Conservation (phyloP, 2,888 invertebrate species). For the Synergus itoensis region DNA sequence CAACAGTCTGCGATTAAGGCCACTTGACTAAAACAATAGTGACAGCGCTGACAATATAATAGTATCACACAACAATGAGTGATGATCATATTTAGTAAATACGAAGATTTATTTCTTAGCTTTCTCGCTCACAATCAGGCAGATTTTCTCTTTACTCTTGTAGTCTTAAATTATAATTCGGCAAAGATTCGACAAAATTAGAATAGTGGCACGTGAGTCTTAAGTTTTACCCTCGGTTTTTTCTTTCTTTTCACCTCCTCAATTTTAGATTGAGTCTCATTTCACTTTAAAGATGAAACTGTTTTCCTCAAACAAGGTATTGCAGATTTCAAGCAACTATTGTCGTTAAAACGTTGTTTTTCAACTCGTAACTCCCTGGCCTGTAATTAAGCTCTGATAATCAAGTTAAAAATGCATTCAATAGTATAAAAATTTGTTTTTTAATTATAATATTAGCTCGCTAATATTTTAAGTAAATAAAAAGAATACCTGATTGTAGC, state of each 20-base stretch:
- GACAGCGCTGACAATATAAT: slow-evolving; percentile 52
- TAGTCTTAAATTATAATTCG: slow-evolving; percentile 22
- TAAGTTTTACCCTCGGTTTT: slow-evolving; percentile 14
- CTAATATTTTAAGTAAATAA: neutral
- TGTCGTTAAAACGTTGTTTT: slow-evolving; percentile 9
- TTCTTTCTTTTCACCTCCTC: slow-evolving; percentile 41
- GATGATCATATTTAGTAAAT: slow-evolving; percentile 21
- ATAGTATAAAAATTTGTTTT: neutral
- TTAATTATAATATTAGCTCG: neutral
- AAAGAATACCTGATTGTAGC: slow-evolving; percentile 72
- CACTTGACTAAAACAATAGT: slow-evolving; percentile 59
- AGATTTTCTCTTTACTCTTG: slow-evolving; percentile 8
- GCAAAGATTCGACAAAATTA: neutral
- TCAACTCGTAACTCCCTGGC: slow-evolving; percentile 12
- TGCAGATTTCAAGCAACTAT: slow-evolving; percentile 14
- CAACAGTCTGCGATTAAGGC: slow-evolving; percentile 66
- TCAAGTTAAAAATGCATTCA: slow-evolving; percentile 14
- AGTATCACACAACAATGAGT: slow-evolving; percentile 22
- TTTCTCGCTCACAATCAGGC: slow-evolving; percentile 1
- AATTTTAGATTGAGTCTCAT: neutral
- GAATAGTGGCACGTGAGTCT: slow-evolving; percentile 29
- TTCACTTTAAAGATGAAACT: slow-evolving; percentile 48
- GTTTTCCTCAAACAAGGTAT: neutral
- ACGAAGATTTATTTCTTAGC: neutral
- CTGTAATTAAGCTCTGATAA: slow-evolving; percentile 26